phyloP scores from a whole-genome alignment of 1,140 invertebrate species.

The Diabrotica virgifera region DNA sequence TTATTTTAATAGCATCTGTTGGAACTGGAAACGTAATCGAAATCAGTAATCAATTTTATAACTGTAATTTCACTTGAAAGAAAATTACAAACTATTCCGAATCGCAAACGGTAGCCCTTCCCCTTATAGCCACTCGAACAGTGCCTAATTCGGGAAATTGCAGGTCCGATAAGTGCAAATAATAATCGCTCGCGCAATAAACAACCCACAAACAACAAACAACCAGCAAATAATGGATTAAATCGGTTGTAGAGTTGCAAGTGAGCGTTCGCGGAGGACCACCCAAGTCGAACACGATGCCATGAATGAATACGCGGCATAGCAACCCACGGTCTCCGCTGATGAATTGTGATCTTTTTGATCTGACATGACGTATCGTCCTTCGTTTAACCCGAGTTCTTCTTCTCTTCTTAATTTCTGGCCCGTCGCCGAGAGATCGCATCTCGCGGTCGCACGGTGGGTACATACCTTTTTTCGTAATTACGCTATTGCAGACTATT shows the following conservation, averaged over 20 bases:
- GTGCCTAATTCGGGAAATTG: neutral
- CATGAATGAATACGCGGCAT: slow-evolving; percentile 40
- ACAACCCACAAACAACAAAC: slow-evolving; percentile 8
- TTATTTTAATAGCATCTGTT: too few relatives aligned
- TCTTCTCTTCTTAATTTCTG: slow-evolving; percentile 19
- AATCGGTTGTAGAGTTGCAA: slow-evolving; percentile 13
- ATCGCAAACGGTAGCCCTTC: neutral
- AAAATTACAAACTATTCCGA: neutral
- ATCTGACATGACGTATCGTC: slow-evolving; percentile 38
- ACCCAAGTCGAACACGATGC: slow-evolving; percentile 39
- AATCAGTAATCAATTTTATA: neutral
- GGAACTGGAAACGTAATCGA: neutral
- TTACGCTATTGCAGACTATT: neutral
- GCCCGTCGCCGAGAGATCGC: slow-evolving; percentile 21
- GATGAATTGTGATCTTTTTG: slow-evolving; percentile 41
- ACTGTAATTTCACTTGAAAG: neutral
- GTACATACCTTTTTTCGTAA: slow-evolving; percentile 5
- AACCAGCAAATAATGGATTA: slow-evolving; percentile 13
- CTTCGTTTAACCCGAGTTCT: slow-evolving; percentile 17
- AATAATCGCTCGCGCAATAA: slow-evolving; percentile 12
- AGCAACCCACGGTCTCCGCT: slow-evolving; percentile 38
- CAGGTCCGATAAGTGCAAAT: slow-evolving; percentile 11
- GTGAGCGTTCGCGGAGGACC: slow-evolving; percentile 33
- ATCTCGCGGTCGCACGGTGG: slow-evolving; percentile 23
- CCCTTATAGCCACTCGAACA: neutral